Percentiles rank a stretch among this genome's conserved stretches.
phyloP scores from a whole-genome alignment of 2,113 vertebrate species.

The Ciconia boyciana region DNA sequence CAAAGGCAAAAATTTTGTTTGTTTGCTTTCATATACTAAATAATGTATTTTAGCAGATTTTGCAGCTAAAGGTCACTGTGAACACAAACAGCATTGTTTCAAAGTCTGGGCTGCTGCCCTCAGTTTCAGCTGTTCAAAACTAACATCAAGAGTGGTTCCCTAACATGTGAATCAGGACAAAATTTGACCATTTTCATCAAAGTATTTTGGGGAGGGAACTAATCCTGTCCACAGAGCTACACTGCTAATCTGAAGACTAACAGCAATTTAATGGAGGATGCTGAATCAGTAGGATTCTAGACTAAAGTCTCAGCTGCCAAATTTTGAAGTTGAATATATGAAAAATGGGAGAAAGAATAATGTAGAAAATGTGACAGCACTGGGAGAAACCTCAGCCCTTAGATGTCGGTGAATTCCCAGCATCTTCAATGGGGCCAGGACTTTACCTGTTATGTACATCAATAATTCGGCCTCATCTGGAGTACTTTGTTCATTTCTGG shows the following conservation, averaged over 20 bases:
- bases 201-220: background rate
- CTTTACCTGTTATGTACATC: background rate
- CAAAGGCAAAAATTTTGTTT: background rate
- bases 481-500: background rate
- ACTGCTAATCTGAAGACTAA: background rate
- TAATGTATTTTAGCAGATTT: conserved; percentile 9
- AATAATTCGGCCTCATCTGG: background rate
- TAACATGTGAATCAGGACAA: background rate
- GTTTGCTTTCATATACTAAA: conserved; percentile 5
- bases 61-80: conserved; percentile 11
- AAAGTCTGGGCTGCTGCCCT: background rate
- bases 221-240: background rate
- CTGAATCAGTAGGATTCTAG: background rate
- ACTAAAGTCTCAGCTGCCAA: background rate
- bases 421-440: background rate
- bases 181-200: background rate
- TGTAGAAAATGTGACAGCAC: background rate
- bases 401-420: background rate
- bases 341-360: background rate
- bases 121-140: background rate
- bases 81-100: background rate
- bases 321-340: background rate
- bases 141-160: background rate
- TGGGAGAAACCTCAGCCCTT: background rate
- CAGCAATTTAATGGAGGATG: background rate